Evolutionary conservation across 2,888 invertebrate species (phyloP).

Genomic region (Nebria salina): DNA sequence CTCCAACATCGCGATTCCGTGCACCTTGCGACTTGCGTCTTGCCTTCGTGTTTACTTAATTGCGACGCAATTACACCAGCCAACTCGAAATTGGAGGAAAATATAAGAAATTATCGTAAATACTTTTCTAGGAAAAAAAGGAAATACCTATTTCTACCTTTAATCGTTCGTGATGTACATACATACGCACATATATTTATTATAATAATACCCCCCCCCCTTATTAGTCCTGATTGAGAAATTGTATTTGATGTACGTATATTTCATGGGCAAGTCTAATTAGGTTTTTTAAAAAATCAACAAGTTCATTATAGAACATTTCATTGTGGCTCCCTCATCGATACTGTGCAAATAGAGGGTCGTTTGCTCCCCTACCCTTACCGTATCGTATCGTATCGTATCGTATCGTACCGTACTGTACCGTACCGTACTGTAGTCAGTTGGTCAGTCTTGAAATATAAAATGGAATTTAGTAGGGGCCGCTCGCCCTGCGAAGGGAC

Average conservation of each 20-base stretch:
- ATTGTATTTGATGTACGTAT: too few species aligned
- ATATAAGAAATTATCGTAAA: constrained; percentile 39
- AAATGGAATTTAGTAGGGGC: not conserved
- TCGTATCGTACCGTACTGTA: too few species aligned
- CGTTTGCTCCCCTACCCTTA: not conserved
- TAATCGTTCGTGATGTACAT: too few species aligned
- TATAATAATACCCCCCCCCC: too few species aligned
- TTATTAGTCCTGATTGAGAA: too few species aligned
- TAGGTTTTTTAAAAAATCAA: not conserved
- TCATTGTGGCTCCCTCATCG: not conserved
- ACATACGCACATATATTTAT: too few species aligned
- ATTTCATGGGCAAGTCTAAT: too few species aligned
- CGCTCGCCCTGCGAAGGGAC: not conserved
- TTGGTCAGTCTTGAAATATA: not conserved
- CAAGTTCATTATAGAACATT: not conserved
- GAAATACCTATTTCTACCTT: not conserved
- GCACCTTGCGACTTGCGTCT: constrained; percentile 17
- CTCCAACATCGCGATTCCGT: constrained; percentile 18
- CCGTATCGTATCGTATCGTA: too few species aligned
- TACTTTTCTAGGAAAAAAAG: constrained; percentile 32
- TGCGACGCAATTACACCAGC: constrained; percentile 37
- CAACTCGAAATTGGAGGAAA: constrained; percentile 37
- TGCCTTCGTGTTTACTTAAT: constrained; percentile 40
- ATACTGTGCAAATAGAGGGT: not conserved
- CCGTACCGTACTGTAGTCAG: too few species aligned